Base-by-base conservation (phyloP, 2,797 vertebrate species). In the Diglossa cyanea region DNA sequence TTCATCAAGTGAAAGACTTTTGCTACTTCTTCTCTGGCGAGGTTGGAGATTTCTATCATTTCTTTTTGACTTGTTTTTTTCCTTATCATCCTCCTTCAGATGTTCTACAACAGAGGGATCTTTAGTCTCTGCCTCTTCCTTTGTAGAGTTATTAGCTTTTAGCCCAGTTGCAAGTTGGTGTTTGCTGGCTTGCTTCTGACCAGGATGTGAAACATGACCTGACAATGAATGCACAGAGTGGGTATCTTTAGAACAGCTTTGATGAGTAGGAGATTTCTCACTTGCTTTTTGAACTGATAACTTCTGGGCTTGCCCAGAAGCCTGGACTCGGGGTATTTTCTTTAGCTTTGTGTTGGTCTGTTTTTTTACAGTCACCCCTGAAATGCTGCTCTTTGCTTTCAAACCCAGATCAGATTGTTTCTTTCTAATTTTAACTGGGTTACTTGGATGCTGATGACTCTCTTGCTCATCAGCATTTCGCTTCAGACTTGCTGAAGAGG, bases 1-100 rank as follows among this genome's bases (percentile, higher is more conserved):
- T 91, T 99, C 99, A 20, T 99, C 99, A 95, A 99, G 90, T 25
- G 99, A 99, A 93, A 99, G 96, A 92, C 98, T 99, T 96, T 97
- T 98, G 58, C 97, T 97, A 77, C 97, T 99, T 97, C 98, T 98
- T 96, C 98, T 99, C 88, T 99, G 99, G 23, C 98, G 98, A 76
- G 98, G 98, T 1, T 98, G 98, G 61, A 99, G 88, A 72, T 98
- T 97, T 96, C 98, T 99, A 76, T 99, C 99, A 3, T 94, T 91
- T 96, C 98, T 99, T 98, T 98, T 99, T 20, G 97, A 71, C 96
- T 98, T 99, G 31, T 93, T 67, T 97, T 98, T 99, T 65, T 99
- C 99, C 87, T 97, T 98, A 53, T 98, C 98, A 61, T 98, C 98
- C 10, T 98, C 98, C 80, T 96, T 98, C 67, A 91, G 63, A 85